Percentiles rank a stretch among this genome's conserved stretches.
These are phyloP conservation scores for Camponotus floridanus DNA, from an alignment of 1,140 invertebrate genomes.

Conservation along the genomic window DNA sequence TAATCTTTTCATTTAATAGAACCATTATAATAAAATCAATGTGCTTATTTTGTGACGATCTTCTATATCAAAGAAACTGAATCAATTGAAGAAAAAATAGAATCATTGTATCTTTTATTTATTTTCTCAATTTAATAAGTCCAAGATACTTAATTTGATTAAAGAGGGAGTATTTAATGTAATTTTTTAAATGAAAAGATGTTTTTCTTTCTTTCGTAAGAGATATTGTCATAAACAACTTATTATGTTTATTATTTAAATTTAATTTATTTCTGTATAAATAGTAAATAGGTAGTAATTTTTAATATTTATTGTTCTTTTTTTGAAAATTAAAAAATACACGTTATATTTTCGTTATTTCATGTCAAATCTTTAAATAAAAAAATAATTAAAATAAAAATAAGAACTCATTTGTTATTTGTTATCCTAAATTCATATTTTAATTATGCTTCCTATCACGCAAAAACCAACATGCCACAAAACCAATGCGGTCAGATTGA, in stretches of 20 bases:
- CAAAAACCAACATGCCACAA: neutral
- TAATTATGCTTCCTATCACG: neutral
- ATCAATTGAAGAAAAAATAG: too few species aligned
- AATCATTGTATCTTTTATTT: too few species aligned
- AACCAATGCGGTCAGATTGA: constrained; percentile 16
- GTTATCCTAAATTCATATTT: neutral
- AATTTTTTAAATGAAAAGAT: constrained; percentile 9
- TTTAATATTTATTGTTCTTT: neutral
- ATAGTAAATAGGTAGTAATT: neutral
- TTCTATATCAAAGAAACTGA: too few species aligned
- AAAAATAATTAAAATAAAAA: neutral
- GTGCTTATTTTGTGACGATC: neutral
- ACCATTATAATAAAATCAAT: constrained; percentile 73
- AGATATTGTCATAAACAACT: neutral
- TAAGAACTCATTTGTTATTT: neutral
- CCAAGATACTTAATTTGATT: constrained; percentile 1
- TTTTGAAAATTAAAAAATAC: constrained; percentile 1
- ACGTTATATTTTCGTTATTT: neutral
- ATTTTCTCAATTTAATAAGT: neutral
- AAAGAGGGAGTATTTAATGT: neutral
- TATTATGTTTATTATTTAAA: too few species aligned
- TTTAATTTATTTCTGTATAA: too few species aligned
- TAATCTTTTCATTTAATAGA: constrained; percentile 45
- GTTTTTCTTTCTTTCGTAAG: too few species aligned
- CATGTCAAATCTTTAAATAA: neutral